Evolutionary conservation across 2,888 invertebrate species (phyloP), one percentile per base, ranked within the genome.

Genomic region (Lasioglossum calceatum): DNA sequence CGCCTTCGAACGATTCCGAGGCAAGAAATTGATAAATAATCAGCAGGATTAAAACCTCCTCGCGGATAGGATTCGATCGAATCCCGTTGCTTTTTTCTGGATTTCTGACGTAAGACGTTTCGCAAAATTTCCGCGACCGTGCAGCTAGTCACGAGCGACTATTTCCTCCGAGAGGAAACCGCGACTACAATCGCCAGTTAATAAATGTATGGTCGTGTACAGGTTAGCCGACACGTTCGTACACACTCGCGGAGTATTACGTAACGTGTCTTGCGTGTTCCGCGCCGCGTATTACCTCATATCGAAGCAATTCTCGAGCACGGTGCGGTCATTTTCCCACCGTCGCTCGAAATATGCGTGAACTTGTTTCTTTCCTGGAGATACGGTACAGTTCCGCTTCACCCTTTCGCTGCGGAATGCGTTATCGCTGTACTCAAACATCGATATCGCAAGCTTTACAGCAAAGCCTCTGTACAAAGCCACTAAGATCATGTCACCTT

Each of bases 251-350:
- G 64, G 87, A 87, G 80, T 78, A 73, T 92, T 92, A 90, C 91
- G 92, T 90, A 92, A 92, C 78, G 64, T 70, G 80, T 90, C 89
- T 92, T 89, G 91, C 92, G 91, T 89, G 91, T 90, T 91, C 90
- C 80, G 91, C 88, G 86, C 89, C 81, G 90, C 89, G 89, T 89
- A 91, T 92, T 92, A 92, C 92, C 90, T 92, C 92, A 91, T 91
- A 92, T 91, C 91, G 85, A 91, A 92, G 92, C 92, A 92, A 91
- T 91, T 92, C 91, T 84, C 88, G 87, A 85, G 86, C 82, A 88
- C 72, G 77, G 85, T 79, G 81, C 92, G 91, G 92, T 91, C 92
- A 92, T 91, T 92, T 92, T 92, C 92, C 92, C 92, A 92, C 90
- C 90, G 90, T 82, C 79, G 86, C 67, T 71, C 77, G 42, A 73